These are phyloP conservation scores for Beris morrisii DNA, from an alignment of 2,888 invertebrate species.

Conservation along the genomic window DNA sequence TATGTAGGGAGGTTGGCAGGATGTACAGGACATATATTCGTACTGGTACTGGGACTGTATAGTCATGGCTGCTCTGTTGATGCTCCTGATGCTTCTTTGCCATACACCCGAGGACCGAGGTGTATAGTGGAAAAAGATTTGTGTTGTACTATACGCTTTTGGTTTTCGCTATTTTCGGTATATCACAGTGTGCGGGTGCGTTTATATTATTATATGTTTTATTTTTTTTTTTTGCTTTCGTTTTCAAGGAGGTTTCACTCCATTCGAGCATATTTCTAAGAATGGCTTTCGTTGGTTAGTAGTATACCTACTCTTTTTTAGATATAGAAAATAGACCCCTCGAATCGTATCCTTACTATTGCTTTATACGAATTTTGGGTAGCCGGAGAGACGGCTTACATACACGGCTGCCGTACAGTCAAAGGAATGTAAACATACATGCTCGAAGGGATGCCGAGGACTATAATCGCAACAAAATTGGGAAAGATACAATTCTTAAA, in stretches of 20 bases:
- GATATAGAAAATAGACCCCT: constrained; percentile 18
- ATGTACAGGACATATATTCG: neutral
- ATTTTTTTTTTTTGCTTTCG: neutral
- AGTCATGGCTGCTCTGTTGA: constrained; percentile 5
- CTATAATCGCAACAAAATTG: constrained; percentile 37
- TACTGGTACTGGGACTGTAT: constrained; percentile 1
- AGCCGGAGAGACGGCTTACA: constrained; percentile 10
- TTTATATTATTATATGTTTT: constrained; percentile 5
- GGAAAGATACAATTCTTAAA: constrained; percentile 38
- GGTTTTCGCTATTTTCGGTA: constrained; percentile 19
- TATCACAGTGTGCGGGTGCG: constrained; percentile 1
- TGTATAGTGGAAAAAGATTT: constrained; percentile 32
- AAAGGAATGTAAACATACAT: constrained; percentile 22
- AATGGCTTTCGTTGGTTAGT: neutral
- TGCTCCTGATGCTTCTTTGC: constrained; percentile 13
- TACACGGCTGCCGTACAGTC: constrained; percentile 12
- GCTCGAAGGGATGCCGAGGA: constrained; percentile 32
- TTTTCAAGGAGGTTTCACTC: neutral
- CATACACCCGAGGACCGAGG: constrained; percentile 12
- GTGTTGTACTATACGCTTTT: constrained; percentile 26
- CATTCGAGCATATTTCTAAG: neutral
- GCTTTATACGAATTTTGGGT: neutral
- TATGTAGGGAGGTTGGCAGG: constrained; percentile 28
- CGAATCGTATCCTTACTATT: constrained; percentile 5
- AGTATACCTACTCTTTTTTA: neutral